These are phyloP conservation scores for Metalampra italica DNA, from an alignment of 2,888 invertebrate genomes.

Conservation along the genomic window DNA sequence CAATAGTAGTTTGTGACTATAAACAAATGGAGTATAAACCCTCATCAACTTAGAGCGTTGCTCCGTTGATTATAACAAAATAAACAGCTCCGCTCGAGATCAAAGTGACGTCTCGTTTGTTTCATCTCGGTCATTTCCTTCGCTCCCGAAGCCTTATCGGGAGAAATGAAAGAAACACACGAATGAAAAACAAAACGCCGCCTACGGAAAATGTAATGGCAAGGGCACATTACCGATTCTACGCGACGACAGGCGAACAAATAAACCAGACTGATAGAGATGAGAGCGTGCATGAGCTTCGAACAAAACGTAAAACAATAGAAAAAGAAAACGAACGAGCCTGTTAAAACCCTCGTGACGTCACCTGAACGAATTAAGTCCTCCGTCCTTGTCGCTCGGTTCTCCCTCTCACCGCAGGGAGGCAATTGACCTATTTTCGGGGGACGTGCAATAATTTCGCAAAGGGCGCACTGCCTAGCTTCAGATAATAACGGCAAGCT, in stretches of 20 bases:
- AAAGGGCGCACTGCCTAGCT: constrained; percentile 56
- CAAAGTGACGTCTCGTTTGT: constrained; percentile 45
- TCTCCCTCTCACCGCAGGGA: constrained; percentile 53
- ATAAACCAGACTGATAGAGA: constrained; percentile 33
- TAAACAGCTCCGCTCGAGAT: constrained; percentile 34
- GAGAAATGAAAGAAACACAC: constrained; percentile 16
- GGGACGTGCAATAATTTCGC: constrained; percentile 69
- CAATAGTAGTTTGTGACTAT: background rate
- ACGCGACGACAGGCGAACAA: constrained; percentile 27
- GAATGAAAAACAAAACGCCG: constrained; percentile 17
- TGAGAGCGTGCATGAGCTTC: constrained; percentile 29
- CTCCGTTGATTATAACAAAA: constrained; percentile 37
- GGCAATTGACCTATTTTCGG: constrained; percentile 77
- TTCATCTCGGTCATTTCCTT: constrained; percentile 44
- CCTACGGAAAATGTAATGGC: constrained; percentile 25
- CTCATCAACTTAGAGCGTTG: constrained; percentile 21
- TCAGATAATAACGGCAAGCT: constrained; percentile 45
- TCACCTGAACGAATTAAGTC: constrained; percentile 66
- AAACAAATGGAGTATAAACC: constrained; percentile 17
- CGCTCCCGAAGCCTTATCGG: constrained; percentile 27
- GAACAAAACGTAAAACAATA: constrained; percentile 52
- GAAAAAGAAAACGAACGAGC: constrained; percentile 59
- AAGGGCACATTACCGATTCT: constrained; percentile 41
- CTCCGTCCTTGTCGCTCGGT: constrained; percentile 46
- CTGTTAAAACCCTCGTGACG: constrained; percentile 66